These are phyloP conservation scores for Tiliacea citrago DNA, from an alignment of 2,888 invertebrate genomes.

Conservation along the genomic window DNA sequence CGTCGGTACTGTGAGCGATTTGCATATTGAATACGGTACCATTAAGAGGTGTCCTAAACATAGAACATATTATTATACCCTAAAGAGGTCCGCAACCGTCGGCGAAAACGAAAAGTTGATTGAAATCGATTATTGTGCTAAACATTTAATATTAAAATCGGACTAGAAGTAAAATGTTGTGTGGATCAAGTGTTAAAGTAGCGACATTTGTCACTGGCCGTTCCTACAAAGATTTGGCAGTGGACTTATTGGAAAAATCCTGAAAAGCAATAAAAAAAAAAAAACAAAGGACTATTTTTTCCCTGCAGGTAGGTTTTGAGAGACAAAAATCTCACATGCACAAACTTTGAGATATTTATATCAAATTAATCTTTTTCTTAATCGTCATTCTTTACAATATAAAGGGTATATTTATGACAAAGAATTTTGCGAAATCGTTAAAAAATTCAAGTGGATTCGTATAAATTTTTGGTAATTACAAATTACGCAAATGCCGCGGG, in stretches of 20 bases:
- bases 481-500: constrained; percentile 33
- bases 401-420: constrained; percentile 8
- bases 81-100: no score
- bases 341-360: background rate
- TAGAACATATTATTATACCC: no score
- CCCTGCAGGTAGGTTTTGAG: background rate
- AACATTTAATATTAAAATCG: background rate
- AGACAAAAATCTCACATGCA: background rate
- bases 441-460: constrained; percentile 5
- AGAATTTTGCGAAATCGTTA: constrained; percentile 21
- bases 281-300: background rate
- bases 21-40: constrained; percentile 35
- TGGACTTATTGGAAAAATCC: background rate
- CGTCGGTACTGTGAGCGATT: constrained; percentile 54
- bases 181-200: background rate
- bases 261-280: background rate
- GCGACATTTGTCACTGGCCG: background rate
- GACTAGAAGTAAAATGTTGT: background rate
- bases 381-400: constrained; percentile 6
- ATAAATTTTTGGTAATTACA: constrained; percentile 50
- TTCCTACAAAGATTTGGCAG: background rate
- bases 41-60: background rate
- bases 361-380: constrained; percentile 16
- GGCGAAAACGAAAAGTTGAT: no score
- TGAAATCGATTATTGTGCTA: no score